Base-by-base conservation (phyloP, 53 echinoderm and acorn worm species). In the Arbacia lixula region DNA sequence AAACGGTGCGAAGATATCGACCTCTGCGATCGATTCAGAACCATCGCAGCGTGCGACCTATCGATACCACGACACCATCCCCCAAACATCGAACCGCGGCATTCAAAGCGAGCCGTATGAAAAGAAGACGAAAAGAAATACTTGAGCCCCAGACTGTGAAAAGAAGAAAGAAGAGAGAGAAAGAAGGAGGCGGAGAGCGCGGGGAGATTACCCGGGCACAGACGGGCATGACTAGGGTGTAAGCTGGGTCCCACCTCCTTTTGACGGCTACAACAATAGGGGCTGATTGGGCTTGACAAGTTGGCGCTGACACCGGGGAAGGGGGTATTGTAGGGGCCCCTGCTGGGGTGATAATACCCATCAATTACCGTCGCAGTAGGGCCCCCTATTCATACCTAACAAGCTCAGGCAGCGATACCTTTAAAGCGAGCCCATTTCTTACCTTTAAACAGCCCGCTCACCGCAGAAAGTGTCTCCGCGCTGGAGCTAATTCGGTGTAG, bases 271-370 rank as follows among this genome's bases (percentile, higher is more conserved):
- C 43, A 63, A 81, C 82, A 81, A 81, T 81, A 64, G 82, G 12
- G 32, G 34, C 64, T 81, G 82, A 81, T 81, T 81, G 64, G 82
- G 82, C 82, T 64, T 81, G 82, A 81, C 82, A 81, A 81, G 82
- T 64, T 64, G 41, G 64, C 82, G 65, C n/a, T 64, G 82, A 81
- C 82, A 81, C 17, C 42, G 20, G 12, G 36, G 63, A 64, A 63
- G 34, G 82, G 82, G 49, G 21, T 36, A 19, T 6, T 56, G 11
- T 1, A 17, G 16, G 82, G 17, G n/a, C 28, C 43, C 82, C 41
- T 27, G 82, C 82, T 81, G 64, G 60, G 82, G 30, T 26, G 82
- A 46, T 81, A 81, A 81, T 81, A 63, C 41, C 61, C 82, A 81
- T 81, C 82, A 81, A 64, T 81, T 81, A 81, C 82, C 30, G 6